A percentile compares a stretch with the other conserved stretches of the same genome.
Evolutionary conservation across 2,113 vertebrate species (phyloP).

Genomic region (Cricetomys ansorgei): DNA sequence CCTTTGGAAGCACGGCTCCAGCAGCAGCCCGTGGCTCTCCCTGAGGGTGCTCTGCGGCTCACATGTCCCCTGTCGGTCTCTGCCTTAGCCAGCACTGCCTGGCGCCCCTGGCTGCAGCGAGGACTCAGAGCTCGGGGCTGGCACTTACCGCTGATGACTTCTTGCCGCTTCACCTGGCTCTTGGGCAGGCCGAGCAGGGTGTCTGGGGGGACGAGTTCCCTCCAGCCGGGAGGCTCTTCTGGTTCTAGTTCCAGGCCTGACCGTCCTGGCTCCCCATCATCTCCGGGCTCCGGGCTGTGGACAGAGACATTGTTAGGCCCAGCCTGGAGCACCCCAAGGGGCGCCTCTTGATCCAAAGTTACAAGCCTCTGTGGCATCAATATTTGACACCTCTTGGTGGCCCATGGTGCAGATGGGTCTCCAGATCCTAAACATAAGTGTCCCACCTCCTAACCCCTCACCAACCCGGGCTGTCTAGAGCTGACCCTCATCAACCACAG

Average conservation of each 20-base stretch:
- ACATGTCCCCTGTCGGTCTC: background rate
- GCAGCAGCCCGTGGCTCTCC: background rate
- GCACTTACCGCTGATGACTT: slow-evolving; percentile 92
- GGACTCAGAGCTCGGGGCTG: background rate
- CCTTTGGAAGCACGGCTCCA: background rate
- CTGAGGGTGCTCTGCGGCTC: fast-evolving
- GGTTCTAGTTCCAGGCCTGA: slow-evolving; percentile 92
- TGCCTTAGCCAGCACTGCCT: background rate
- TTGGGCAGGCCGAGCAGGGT: slow-evolving; percentile 89
- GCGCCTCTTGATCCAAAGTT: background rate
- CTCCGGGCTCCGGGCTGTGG: slow-evolving; percentile 86
- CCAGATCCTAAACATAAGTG: background rate
- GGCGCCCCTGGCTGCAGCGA: background rate
- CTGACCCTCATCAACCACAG: background rate
- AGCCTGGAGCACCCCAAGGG: background rate
- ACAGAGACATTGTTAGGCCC: background rate
- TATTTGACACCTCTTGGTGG: background rate
- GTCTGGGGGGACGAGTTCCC: slow-evolving; percentile 86
- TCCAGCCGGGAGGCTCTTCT: slow-evolving; percentile 90
- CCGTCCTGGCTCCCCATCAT: slow-evolving; percentile 86
- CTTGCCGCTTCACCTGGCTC: slow-evolving; percentile 93
- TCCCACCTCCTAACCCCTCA: background rate
- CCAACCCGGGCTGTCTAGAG: background rate
- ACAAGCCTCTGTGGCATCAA: background rate
- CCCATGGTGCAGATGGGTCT: background rate